A percentile compares a stretch with the other conserved stretches of the same genome.
Conservation (phyloP, 2,797 vertebrate genomes). For the Scyliorhinus canicula region DNA sequence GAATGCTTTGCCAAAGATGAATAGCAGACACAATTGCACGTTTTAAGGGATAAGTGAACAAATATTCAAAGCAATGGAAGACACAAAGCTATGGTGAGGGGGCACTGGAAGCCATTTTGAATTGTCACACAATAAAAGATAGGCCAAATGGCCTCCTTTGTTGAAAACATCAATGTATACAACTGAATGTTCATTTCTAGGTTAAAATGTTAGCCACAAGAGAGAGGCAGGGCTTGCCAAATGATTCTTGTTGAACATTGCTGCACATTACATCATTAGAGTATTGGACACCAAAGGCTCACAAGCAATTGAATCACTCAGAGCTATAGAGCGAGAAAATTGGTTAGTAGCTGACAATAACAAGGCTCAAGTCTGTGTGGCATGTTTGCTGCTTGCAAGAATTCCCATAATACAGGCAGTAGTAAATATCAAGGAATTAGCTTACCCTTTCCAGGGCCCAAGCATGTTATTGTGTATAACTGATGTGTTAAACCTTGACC, state of each 20-base stretch:
- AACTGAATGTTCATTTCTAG: background rate
- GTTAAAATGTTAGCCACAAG: background rate
- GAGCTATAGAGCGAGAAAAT: background rate
- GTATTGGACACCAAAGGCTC: background rate
- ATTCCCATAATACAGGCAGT: conserved; percentile 13
- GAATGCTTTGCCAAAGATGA: background rate
- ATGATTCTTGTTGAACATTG: background rate
- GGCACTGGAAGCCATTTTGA: background rate
- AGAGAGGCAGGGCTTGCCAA: background rate
- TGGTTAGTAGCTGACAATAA: background rate
- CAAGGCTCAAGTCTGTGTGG: background rate
- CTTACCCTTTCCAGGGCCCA: background rate
- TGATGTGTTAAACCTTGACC: conserved; percentile 36
- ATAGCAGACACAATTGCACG: background rate
- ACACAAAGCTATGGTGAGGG: background rate
- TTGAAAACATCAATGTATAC: background rate
- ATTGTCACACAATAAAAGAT: background rate
- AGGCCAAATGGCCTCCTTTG: background rate
- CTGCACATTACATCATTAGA: background rate
- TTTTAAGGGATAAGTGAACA: background rate
- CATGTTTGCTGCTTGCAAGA: background rate
- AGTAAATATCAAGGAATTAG: conserved; percentile 27
- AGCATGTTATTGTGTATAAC: conserved; percentile 7
- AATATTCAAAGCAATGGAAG: background rate
- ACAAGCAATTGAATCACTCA: background rate